These are phyloP conservation scores for Sarcophilus harrisii DNA, from an alignment of 2,797 vertebrate genomes.

Conservation along the genomic window DNA sequence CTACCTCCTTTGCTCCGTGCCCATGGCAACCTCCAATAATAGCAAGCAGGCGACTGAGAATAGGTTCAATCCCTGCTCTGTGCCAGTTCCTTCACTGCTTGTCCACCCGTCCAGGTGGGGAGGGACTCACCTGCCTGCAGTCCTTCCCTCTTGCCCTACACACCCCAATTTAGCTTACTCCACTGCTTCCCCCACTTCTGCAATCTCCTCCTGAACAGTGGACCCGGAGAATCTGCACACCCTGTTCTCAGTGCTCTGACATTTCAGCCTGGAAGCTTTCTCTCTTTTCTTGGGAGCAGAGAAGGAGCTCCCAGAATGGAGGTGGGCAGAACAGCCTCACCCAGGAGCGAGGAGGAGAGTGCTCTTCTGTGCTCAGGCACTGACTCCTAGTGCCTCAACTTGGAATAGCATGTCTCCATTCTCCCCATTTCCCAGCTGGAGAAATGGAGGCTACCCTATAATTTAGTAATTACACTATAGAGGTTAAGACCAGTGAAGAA, in stretches of 20 bases:
- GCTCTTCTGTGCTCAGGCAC: background rate
- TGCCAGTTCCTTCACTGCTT: background rate
- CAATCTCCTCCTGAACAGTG: background rate
- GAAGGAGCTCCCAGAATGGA: background rate
- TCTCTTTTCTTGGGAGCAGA: background rate
- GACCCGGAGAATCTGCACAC: background rate
- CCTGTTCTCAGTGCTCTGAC: background rate
- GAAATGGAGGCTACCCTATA: background rate
- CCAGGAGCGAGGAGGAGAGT: background rate
- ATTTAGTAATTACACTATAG: background rate
- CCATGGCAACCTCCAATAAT: constrained; percentile 77
- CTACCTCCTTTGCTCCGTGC: constrained; percentile 64
- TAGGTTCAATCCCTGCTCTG: background rate
- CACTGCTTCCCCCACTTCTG: background rate
- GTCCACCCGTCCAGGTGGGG: background rate
- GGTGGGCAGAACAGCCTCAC: background rate
- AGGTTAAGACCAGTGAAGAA: background rate
- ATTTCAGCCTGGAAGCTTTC: background rate
- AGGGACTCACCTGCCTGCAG: background rate
- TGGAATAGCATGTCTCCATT: background rate
- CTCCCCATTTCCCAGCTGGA: background rate
- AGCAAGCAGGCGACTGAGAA: constrained; percentile 44
- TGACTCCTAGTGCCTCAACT: background rate
- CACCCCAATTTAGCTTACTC: background rate
- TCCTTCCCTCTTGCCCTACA: background rate